Conservation (phyloP, 2,113 vertebrate genomes). For the Grus americana region DNA sequence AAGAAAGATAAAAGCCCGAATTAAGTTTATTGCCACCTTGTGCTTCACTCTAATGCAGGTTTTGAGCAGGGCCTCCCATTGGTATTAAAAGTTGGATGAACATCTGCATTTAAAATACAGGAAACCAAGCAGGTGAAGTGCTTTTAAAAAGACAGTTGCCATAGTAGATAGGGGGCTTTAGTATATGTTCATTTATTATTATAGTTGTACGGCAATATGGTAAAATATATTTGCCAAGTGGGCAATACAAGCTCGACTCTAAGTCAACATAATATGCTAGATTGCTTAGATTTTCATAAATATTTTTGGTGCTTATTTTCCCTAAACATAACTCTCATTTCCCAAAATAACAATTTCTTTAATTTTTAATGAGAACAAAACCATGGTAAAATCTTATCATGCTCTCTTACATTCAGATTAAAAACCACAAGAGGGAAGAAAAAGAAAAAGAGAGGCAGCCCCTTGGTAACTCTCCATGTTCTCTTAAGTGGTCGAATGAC, state of each 20-base stretch:
- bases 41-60: slow-evolving; percentile 64
- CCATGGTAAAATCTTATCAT: slow-evolving; percentile 44
- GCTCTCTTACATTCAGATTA: slow-evolving; percentile 60
- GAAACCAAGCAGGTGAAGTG: slow-evolving; percentile 38
- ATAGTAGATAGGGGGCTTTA: slow-evolving; percentile 29
- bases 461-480: slow-evolving; percentile 15
- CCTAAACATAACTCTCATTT: slow-evolving; percentile 66
- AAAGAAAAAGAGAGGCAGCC: slow-evolving; percentile 9
- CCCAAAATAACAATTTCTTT: slow-evolving; percentile 67
- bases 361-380: slow-evolving; percentile 75
- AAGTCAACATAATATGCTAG: slow-evolving; percentile 65
- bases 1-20: slow-evolving; percentile 72
- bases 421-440: slow-evolving; percentile 58
- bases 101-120: slow-evolving; percentile 71
- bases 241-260: slow-evolving; percentile 49
- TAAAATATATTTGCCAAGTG: slow-evolving; percentile 72
- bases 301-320: slow-evolving; percentile 66
- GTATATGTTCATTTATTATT: slow-evolving; percentile 54
- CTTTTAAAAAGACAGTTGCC: slow-evolving; percentile 50
- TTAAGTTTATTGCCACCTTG: slow-evolving; percentile 72
- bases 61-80: slow-evolving; percentile 65
- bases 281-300: slow-evolving; percentile 71
- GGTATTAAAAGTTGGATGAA: slow-evolving; percentile 72
- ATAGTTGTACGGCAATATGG: slow-evolving; percentile 38
- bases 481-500: slow-evolving; percentile 29